Evolutionary conservation across 1,140 invertebrate genomes (phyloP).

Genomic region (Rhyacophila brunnea): DNA sequence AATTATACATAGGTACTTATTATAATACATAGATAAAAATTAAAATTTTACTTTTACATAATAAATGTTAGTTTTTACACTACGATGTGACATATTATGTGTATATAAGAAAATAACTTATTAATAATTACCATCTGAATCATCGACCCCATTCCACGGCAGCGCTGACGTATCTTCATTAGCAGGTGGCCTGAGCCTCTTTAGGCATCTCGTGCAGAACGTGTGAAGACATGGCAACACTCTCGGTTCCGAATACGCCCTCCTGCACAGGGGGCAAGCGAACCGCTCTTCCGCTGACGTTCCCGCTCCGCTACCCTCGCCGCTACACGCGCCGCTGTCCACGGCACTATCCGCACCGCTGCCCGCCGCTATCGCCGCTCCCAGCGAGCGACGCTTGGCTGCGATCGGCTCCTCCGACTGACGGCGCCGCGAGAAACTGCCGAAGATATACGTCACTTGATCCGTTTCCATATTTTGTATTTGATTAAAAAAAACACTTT

Average conservation of each 20-base stretch:
- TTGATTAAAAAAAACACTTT: not conserved
- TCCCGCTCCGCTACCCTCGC: conserved; percentile 38
- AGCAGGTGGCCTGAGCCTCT: conserved; percentile 44
- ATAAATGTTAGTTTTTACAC: too few species aligned
- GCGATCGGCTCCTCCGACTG: conserved; percentile 41
- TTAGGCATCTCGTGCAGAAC: conserved; percentile 58
- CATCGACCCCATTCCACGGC: not conserved
- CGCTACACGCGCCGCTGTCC: conserved; percentile 31
- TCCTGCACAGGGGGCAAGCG: conserved; percentile 53
- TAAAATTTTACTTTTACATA: too few species aligned
- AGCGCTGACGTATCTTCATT: conserved; percentile 13
- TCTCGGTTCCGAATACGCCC: conserved; percentile 53
- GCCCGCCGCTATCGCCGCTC: conserved; percentile 30
- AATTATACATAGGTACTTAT: too few species aligned
- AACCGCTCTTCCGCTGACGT: conserved; percentile 39
- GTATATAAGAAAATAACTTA: too few species aligned
- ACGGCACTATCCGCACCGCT: conserved; percentile 33
- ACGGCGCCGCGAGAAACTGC: conserved; percentile 58
- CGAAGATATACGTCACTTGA: conserved; percentile 59
- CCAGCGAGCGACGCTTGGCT: conserved; percentile 49
- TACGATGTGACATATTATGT: too few species aligned
- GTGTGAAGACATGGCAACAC: conserved; percentile 59
- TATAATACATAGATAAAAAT: too few species aligned
- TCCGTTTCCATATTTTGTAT: conserved; percentile 57
- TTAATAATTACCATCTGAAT: conserved; percentile 16